A percentile compares a stretch with the other conserved stretches of the same genome.
Conservation (phyloP, 2,797 vertebrate genomes). For the Chelmon rostratus region DNA sequence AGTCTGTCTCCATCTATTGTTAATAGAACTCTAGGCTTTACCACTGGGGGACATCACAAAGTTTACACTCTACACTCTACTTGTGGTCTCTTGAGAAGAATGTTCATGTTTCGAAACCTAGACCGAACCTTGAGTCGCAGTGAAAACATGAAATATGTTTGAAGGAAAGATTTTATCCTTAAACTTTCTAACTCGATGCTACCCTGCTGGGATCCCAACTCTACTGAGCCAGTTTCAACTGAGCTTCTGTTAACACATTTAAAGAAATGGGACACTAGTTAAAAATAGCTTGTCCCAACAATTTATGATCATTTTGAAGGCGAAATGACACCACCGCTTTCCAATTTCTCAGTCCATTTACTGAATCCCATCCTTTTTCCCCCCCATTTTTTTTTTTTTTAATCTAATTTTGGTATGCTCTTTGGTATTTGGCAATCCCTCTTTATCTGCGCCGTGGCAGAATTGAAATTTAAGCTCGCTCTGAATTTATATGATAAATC, state of each 20-base stretch:
- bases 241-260: conserved; percentile 29
- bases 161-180: conserved; percentile 11
- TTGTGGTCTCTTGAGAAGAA: conserved; percentile 11
- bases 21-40: conserved; percentile 13
- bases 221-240: conserved; percentile 5
- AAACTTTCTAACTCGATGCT: conserved; percentile 20
- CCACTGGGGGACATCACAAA: conserved; percentile 18
- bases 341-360: conserved; percentile 36
- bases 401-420: conserved; percentile 9
- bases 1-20: conserved; percentile 21
- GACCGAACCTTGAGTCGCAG: conserved; percentile 8
- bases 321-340: conserved; percentile 15
- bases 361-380: background rate
- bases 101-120: conserved; percentile 34
- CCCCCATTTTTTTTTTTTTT: background rate
- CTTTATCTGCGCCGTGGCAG: conserved; percentile 18
- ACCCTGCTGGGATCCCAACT: conserved; percentile 23
- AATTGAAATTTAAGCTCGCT: conserved; percentile 18
- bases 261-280: conserved; percentile 51
- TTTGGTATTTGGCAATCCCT: conserved; percentile 2
- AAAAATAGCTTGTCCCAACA: conserved; percentile 42
- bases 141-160: conserved; percentile 20
- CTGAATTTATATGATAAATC: conserved; percentile 16
- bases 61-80: background rate
- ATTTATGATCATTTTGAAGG: conserved; percentile 32